phyloP scores from a whole-genome alignment of 2,888 invertebrate species.

The Heliconius erato region DNA sequence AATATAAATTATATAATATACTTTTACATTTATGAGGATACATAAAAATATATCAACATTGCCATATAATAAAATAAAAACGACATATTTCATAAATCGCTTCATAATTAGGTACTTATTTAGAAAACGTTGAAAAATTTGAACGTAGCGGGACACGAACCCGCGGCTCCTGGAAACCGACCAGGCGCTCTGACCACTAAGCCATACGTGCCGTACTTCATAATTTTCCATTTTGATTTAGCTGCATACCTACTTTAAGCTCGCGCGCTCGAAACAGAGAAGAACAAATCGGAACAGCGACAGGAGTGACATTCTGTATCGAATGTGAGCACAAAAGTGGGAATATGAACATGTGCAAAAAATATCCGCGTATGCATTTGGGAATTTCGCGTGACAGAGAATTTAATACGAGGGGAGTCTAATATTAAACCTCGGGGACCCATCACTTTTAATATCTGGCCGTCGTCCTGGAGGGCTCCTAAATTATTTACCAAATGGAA shows the following conservation, averaged over 20 bases:
- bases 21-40: neutral
- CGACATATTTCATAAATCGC: constrained; percentile 39
- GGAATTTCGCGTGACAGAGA: constrained; percentile 85
- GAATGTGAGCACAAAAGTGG: constrained; percentile 79
- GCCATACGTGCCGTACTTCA: neutral
- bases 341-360: constrained; percentile 86
- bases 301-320: constrained; percentile 82
- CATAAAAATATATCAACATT: neutral
- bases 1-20: neutral
- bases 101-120: neutral
- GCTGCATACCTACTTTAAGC: constrained; percentile 28
- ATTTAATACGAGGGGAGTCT: constrained; percentile 86
- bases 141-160: too few species aligned
- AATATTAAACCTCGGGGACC: constrained; percentile 85
- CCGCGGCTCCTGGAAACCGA: too few species aligned
- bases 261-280: constrained; percentile 59
- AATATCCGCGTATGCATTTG: constrained; percentile 85
- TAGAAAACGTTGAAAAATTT: too few species aligned
- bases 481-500: constrained; percentile 86
- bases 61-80: neutral
- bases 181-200: too few species aligned
- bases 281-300: constrained; percentile 68
- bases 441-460: constrained; percentile 86
- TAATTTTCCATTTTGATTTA: constrained; percentile 33
- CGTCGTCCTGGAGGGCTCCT: constrained; percentile 82